phyloP scores from a whole-genome alignment of 2,888 invertebrate species.

The Thysanoteuthis rhombus region DNA sequence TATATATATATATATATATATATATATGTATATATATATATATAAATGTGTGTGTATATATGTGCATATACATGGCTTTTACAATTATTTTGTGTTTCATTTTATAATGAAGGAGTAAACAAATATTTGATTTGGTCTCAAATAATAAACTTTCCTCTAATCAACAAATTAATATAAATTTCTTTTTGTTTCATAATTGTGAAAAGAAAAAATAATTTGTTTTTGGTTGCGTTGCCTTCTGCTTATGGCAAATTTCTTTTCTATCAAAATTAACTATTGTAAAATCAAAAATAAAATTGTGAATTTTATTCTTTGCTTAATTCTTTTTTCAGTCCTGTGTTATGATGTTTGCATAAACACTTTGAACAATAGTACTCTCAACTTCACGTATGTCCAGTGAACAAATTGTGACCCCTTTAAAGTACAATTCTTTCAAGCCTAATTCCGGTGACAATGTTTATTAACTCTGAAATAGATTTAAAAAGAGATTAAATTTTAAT shows the following conservation, averaged over 20 bases:
- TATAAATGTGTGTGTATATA: not conserved
- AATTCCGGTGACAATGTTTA: not conserved
- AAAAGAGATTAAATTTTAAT: too few species aligned
- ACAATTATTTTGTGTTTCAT: not conserved
- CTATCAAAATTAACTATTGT: not conserved
- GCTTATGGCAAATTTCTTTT: not conserved
- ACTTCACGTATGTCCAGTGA: not conserved
- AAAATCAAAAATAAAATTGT: not conserved
- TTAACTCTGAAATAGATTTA: too few species aligned
- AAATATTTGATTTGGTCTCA: not conserved
- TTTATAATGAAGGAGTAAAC: not conserved
- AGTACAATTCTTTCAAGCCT: not conserved
- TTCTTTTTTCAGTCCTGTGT: not conserved
- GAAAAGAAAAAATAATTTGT: not conserved
- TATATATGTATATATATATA: not conserved
- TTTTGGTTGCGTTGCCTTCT: not conserved
- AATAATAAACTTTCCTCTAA: slow-evolving; percentile 12
- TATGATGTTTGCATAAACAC: not conserved
- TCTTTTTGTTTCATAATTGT: slow-evolving; percentile 12
- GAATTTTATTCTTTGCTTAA: not conserved
- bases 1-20: not conserved
- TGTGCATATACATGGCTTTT: not conserved
- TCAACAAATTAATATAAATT: slow-evolving; percentile 12
- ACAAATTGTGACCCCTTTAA: not conserved
- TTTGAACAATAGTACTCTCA: not conserved